Conservation (phyloP, 2,888 invertebrate genomes). For the Euspilapteryx auroguttella region DNA sequence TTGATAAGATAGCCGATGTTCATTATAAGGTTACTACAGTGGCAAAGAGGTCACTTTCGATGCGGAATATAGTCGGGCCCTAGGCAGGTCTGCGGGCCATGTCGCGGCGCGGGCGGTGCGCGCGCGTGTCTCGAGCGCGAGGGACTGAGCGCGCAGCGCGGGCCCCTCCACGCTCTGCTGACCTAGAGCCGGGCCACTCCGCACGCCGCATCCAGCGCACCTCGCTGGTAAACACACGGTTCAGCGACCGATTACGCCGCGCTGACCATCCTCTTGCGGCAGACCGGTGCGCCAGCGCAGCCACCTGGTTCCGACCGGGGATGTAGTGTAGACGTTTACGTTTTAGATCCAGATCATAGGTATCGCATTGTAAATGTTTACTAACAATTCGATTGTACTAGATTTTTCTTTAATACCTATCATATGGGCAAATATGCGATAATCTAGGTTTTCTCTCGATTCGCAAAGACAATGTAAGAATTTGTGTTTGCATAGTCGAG, state of each 20-base stretch:
- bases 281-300: not conserved
- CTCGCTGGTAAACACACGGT: slow-evolving; percentile 55
- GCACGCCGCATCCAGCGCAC: slow-evolving; percentile 25
- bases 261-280: no score
- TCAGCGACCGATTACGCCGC: slow-evolving; percentile 55
- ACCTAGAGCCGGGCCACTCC: slow-evolving; percentile 38
- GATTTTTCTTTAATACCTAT: no score
- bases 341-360: no score
- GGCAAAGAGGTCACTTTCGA: slow-evolving; percentile 33
- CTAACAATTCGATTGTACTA: no score
- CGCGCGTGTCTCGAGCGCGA: slow-evolving; percentile 21
- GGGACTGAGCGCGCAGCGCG: no score
- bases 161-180: slow-evolving; percentile 35
- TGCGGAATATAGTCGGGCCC: slow-evolving; percentile 17
- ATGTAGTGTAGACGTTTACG: no score
- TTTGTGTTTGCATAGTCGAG: slow-evolving; percentile 17
- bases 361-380: no score
- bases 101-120: slow-evolving; percentile 41
- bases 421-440: no score
- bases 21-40: slow-evolving; percentile 36
- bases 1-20: slow-evolving; percentile 13
- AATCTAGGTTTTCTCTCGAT: no score
- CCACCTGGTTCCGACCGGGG: no score
- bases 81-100: slow-evolving; percentile 19
- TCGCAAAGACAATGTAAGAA: not conserved